Base-by-base conservation (phyloP, 2,888 invertebrate species). In the Drosophila melanosoma region DNA sequence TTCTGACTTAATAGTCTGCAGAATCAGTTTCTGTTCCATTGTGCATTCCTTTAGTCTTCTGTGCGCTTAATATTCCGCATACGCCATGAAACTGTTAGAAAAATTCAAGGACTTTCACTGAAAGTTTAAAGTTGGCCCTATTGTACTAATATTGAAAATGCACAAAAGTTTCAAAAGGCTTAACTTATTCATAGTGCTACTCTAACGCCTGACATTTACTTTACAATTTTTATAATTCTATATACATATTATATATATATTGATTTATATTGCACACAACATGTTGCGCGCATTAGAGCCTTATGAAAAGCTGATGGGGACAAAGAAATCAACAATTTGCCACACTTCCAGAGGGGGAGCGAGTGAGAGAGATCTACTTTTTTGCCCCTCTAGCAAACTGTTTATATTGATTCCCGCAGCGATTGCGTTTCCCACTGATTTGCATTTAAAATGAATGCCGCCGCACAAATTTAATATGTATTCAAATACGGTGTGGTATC, bases 361-460 rank as follows among this genome's bases (percentile, higher is more conserved):
- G 17, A 38, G 40, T 11, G 6, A 11, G 42, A 45, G 7, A 45
- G 12, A 45, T 12, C 23, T 36, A 32, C 23, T 33, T n/a, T 20
- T 57, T 48, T 51, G 35, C 45, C 73, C 52, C 23, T n/a, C 20
- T 10, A 35, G 52, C 62, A 67, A 72, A 58, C 78, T 78, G 67
- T 62, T 56, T 56, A 49, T 87, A 89, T 84, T 84, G 89, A 89
- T 89, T 87, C 73, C 64, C 53, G 58, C 56, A 49, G 68, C 60
- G 58, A 42, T 79, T 71, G 61, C 53, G 54, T 49, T 65, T 69
- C 63, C 52, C 58, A 71, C 71, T 79, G 89, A 87, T 87, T 87
- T 90, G 89, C 87, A 87, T 87, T 90, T 83, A 76, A 81, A 90
- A 89, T 89, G 89, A 86, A 73, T 69, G 61, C 71, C 69, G 48